Evolutionary conservation across 2,113 vertebrate species (phyloP).

Genomic region (Gymnorhina tibicen): DNA sequence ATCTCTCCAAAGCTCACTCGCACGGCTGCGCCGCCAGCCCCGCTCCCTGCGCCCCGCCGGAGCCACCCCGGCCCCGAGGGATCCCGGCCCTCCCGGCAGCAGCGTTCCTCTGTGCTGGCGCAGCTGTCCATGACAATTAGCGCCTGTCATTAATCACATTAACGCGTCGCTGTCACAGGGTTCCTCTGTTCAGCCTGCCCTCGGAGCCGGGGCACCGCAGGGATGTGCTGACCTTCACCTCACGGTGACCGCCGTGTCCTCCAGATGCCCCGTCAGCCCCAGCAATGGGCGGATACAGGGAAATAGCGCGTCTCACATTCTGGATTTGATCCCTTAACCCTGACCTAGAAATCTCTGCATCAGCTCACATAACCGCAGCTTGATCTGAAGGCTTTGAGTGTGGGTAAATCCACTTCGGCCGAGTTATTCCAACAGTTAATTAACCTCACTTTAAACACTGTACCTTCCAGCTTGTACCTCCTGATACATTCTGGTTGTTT

Average conservation of each 20-base stretch:
- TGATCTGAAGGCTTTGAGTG: not conserved
- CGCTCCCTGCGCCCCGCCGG: not conserved
- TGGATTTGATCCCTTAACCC: not conserved
- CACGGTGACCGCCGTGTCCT: rapidly evolving
- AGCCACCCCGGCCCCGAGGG: not conserved
- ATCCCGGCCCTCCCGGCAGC: too few species aligned
- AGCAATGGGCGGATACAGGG: rapidly evolving
- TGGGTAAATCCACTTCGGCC: not conserved
- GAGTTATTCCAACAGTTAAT: not conserved
- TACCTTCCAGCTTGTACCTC: not conserved
- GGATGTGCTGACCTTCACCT: rapidly evolving
- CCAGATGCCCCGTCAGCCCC: rapidly evolving
- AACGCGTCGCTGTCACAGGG: not conserved
- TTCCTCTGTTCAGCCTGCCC: rapidly evolving
- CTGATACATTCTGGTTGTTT: not conserved
- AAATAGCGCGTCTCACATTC: rapidly evolving
- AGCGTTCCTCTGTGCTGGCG: not conserved
- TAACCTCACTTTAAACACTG: not conserved
- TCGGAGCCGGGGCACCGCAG: not conserved
- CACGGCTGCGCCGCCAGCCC: not conserved
- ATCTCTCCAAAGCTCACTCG: not conserved
- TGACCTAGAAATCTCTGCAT: not conserved
- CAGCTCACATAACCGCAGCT: not conserved
- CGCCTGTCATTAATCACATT: not conserved
- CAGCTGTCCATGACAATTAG: not conserved